Evolutionary conservation across 2,888 invertebrate genomes (phyloP), one percentile per base, ranked within the genome.

Genomic region (Clostera curtula): DNA sequence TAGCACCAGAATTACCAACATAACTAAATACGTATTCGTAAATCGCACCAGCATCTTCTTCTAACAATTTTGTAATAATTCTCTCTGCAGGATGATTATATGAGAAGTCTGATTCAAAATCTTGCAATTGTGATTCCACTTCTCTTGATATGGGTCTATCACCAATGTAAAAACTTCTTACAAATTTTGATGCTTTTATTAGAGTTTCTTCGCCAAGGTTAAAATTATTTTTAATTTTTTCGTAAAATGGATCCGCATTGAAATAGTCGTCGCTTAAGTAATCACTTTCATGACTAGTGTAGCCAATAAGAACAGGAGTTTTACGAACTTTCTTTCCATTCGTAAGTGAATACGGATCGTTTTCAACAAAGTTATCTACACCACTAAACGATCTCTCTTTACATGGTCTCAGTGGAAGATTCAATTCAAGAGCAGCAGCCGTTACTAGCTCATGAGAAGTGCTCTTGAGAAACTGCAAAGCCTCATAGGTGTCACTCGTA

Each of bases 141-240:
- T 59, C 44, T 31, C 36, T 33, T 8, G 72, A 63, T 19, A 74
- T 34, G 5, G 57, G 26, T 19, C 59, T 56, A 29, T 80, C 80
- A n/a, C 83, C 83, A 3, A 80, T 67, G 19, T 82, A 82, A 39
- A 71, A 82, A 26, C 68, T 68, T 31, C 56, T 63, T 0, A 79
- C 53, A 21, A 56, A 50, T 10, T 49, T 56, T 2, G 71, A 61
- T 12, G 64, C 66, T 22, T 49, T 41, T 10, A 36, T 33, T 25
- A 70, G 42, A 20, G 61, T 52, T 10, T 56, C 45, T 1, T 65
- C 62, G 18, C 72, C 56, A 6, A 82, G 49, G 43, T 70, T 58
- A 29, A 73, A 80, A 37, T 70, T 66, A 15, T 65, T 64, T 28
- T 40, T 46, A 20, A 80, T 41, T 43, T 60, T 71, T 4, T 53